Evolutionary conservation across 2,888 invertebrate genomes (phyloP).

Genomic region (Leucophora obtusa): DNA sequence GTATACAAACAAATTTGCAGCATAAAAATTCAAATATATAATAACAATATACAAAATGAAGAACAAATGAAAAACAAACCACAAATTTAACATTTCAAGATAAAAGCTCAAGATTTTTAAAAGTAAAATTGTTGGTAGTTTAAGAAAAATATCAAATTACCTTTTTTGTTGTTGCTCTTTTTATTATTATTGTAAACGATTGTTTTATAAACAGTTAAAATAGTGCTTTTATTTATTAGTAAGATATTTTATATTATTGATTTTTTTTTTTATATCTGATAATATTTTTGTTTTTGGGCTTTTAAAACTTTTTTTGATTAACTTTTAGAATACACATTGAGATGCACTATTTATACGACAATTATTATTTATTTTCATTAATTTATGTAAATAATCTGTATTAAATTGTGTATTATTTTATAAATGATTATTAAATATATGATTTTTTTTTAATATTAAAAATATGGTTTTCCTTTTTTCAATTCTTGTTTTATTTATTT

Average conservation of each 20-base stretch:
- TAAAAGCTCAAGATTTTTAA: slow-evolving; percentile 6
- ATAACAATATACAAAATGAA: neutral
- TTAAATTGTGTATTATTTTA: too few species aligned
- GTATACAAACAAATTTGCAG: neutral
- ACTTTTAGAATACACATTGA: too few species aligned
- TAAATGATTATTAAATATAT: too few species aligned
- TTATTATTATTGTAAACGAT: neutral
- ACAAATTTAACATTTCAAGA: slow-evolving; percentile 16
- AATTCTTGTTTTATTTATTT: too few species aligned
- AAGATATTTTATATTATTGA: neutral
- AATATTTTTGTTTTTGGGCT: neutral
- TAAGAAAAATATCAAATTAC: slow-evolving; percentile 64
- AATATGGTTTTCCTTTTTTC: too few species aligned
- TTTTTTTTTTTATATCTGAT: neutral
- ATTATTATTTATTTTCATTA: too few species aligned
- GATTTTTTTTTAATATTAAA: too few species aligned
- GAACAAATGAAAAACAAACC: slow-evolving; percentile 12
- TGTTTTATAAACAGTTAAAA: neutral
- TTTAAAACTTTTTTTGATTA: neutral
- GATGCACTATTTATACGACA: too few species aligned
- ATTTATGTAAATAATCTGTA: too few species aligned
- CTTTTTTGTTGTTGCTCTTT: slow-evolving; percentile 9
- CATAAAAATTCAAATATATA: neutral
- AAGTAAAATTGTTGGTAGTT: slow-evolving; percentile 49
- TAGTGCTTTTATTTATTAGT: neutral